Evolutionary conservation across 1,140 invertebrate genomes (phyloP).

Genomic region (Drosophila parabipectinata): DNA sequence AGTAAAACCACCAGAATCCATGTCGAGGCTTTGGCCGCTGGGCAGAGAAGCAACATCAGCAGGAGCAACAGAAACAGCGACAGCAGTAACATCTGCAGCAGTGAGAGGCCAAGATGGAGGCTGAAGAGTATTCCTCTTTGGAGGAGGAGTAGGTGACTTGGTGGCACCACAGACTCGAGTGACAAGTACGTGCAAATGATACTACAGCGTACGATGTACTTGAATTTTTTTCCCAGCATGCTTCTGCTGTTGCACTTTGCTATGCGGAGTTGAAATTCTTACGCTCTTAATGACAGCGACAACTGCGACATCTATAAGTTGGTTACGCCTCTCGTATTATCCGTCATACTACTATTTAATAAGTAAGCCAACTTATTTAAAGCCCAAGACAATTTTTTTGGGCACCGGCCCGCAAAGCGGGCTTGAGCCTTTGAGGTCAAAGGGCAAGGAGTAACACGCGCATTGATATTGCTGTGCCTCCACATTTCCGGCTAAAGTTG

Average conservation of each 20-base stretch:
- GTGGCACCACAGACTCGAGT: slow-evolving; percentile 36
- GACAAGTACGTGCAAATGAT: slow-evolving; percentile 82
- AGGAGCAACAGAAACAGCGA: slow-evolving; percentile 14
- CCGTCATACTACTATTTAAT: neutral
- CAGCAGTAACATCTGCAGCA: slow-evolving; percentile 17
- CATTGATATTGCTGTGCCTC: slow-evolving; percentile 27
- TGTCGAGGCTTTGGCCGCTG: slow-evolving; percentile 13
- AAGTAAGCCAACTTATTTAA: neutral
- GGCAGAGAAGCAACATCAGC: slow-evolving; percentile 18
- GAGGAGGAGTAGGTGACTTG: neutral
- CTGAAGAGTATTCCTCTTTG: slow-evolving; percentile 18
- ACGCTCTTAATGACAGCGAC: slow-evolving; percentile 71
- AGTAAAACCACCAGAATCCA: slow-evolving; percentile 16
- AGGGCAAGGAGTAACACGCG: slow-evolving; percentile 57
- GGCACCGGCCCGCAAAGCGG: neutral
- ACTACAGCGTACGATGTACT: slow-evolving; percentile 79
- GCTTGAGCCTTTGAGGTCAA: neutral
- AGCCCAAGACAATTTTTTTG: neutral
- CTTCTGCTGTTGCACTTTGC: slow-evolving; percentile 37
- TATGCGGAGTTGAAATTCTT: slow-evolving; percentile 67
- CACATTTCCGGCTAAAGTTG: slow-evolving; percentile 65
- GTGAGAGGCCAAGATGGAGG: slow-evolving; percentile 13
- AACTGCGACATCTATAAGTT: slow-evolving; percentile 43
- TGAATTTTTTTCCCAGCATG: slow-evolving; percentile 57
- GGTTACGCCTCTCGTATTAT: slow-evolving; percentile 10